Base-by-base conservation (phyloP, 2,888 invertebrate species). In the Malachius bipustulatus region DNA sequence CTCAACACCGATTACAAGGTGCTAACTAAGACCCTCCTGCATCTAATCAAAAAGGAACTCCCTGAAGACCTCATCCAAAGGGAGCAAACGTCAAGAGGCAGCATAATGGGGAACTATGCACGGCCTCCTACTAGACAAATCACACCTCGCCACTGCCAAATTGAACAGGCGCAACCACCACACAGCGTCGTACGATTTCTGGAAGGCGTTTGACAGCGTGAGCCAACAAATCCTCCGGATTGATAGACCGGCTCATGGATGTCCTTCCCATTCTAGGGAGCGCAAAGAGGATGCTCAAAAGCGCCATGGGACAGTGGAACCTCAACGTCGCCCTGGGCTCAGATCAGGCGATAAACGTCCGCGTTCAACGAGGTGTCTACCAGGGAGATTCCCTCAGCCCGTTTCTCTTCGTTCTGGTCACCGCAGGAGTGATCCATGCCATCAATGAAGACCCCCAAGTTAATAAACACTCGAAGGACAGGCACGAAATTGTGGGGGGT, bases 1-100 rank as follows among this genome's bases (percentile, higher is more conserved):
- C 36, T 41, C 8, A 49, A 49, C 16, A 26, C 39, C 1, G 34
- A 45, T 16, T 35, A 44, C 2, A 51, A 51, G 30, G 39, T 51
- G 4, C 41, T 49, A 3, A 45, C 43, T n/a, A 19, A 19, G n/a
- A n/a, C n/a, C n/a, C 24, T 19, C 6, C 24, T 8, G 31, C 14
- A 15, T 6, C 12, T 26, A 8, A 6, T 19, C 6, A 6, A 19
- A n/a, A n/a, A 6, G n/a, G 6, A 6, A n/a, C 6, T 19, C n/a
- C 24, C 24, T 8, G 6, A 19, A 8, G 24, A 19, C 24, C 24
- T 19, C 6, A 19, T 16, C 2, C 39, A 40, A 1, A 33, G 36
- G n/a, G 16, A 32, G 14, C 40, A 42, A 10, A 8, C n/a, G 8
- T 8, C 24, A 24, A 9, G 29, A n/a, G 29, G 29, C 6, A n/a